Conservation (phyloP, 2,888 invertebrate species). For the Ctenicera cuprea region DNA sequence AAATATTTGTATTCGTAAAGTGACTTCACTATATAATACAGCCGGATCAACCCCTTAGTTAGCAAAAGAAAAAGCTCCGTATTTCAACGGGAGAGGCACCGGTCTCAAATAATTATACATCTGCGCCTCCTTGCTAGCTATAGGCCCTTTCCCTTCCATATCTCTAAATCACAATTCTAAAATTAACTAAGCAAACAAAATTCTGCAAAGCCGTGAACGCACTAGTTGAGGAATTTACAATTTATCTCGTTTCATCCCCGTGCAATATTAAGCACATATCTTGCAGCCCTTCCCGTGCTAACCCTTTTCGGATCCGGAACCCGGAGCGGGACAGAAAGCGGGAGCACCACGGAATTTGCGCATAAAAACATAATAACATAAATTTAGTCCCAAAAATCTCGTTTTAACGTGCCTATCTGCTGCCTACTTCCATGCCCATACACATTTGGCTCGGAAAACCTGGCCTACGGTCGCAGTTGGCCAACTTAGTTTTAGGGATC, state of each 20-base stretch:
- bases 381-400: conserved; percentile 52
- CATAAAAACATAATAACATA: conserved; percentile 53
- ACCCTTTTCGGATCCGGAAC: conserved; percentile 32
- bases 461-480: background rate
- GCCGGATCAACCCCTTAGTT: conserved; percentile 42
- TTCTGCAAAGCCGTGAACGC: conserved; percentile 49
- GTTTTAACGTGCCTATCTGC: conserved; percentile 43
- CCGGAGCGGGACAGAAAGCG: conserved; percentile 29
- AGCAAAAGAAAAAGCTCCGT: conserved; percentile 42
- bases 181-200: conserved; percentile 55
- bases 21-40: conserved; percentile 39
- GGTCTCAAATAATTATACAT: conserved; percentile 47
- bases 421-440: conserved; percentile 33
- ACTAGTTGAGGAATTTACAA: conserved; percentile 52
- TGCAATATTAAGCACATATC: conserved; percentile 46
- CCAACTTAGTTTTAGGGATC: conserved; percentile 18
- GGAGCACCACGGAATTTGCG: conserved; percentile 41
- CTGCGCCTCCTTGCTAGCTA: conserved; percentile 23
- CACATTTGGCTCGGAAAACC: conserved; percentile 4
- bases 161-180: conserved; percentile 53
- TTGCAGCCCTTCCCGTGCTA: conserved; percentile 44
- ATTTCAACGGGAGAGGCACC: conserved; percentile 38
- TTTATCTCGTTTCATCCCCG: conserved; percentile 46
- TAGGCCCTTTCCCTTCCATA: conserved; percentile 43
- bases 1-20: conserved; percentile 41